phyloP scores from a whole-genome alignment of 2,113 vertebrate species.

The Phoenicopterus ruber region DNA sequence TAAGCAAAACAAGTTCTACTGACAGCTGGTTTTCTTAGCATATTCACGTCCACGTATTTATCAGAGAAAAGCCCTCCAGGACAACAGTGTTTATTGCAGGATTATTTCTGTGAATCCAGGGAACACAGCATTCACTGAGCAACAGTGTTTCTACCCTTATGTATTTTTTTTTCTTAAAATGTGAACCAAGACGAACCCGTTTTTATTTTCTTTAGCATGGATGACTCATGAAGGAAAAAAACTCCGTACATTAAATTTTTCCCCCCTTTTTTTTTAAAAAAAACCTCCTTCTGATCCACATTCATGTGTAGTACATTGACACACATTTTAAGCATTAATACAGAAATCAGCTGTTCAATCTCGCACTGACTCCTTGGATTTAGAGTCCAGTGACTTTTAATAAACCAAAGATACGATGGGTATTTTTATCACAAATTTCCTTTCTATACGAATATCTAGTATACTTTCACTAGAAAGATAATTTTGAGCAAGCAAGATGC shows the following conservation, averaged over 20 bases:
- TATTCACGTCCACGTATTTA: slow-evolving; percentile 62
- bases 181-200: slow-evolving; percentile 15
- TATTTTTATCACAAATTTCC: background rate
- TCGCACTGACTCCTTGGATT: background rate
- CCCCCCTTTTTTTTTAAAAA: no score
- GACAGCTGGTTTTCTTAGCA: slow-evolving; percentile 69
- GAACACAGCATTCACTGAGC: slow-evolving; percentile 50
- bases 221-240: background rate
- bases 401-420: background rate
- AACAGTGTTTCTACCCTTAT: slow-evolving; percentile 39
- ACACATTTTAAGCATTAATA: background rate
- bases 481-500: background rate
- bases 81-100: slow-evolving; percentile 71
- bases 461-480: background rate
- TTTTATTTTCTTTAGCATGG: background rate
- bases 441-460: background rate
- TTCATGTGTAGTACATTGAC: background rate
- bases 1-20: slow-evolving; percentile 68
- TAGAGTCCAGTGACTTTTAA: background rate
- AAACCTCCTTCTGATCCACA: background rate
- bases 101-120: slow-evolving; percentile 68
- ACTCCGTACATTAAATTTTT: background rate
- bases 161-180: slow-evolving; percentile 20
- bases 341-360: background rate
- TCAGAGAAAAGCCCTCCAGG: slow-evolving; percentile 55